phyloP scores from a whole-genome alignment of 2,113 vertebrate genomes.

The Triplophysa tibetana region DNA sequence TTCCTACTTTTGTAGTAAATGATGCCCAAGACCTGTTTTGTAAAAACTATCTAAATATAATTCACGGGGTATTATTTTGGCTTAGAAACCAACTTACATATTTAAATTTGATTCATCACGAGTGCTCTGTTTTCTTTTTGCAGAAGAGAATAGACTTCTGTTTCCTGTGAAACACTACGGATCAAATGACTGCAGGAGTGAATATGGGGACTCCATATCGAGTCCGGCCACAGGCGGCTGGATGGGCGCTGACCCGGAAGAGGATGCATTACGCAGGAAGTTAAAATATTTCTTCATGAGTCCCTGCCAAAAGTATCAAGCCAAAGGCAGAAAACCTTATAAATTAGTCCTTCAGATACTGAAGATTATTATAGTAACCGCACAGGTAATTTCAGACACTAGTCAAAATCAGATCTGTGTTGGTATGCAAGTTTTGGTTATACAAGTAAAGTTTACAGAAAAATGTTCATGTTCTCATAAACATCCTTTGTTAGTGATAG shows the following conservation, averaged over 20 bases:
- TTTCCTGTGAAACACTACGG: conserved; percentile 54
- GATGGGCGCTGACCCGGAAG: conserved; percentile 69
- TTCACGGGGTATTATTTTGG: too few species aligned
- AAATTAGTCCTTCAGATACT: conserved; percentile 85
- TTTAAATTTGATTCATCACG: not conserved
- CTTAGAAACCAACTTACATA: not conserved
- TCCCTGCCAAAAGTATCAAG: conserved; percentile 90
- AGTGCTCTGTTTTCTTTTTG: not conserved
- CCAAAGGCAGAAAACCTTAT: conserved; percentile 87
- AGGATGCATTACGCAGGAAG: conserved; percentile 83
- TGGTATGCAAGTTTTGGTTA: too few species aligned
- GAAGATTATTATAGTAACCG: conserved; percentile 88
- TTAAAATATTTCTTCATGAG: conserved; percentile 96
- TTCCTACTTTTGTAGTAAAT: too few species aligned
- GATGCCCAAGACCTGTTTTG: not conserved
- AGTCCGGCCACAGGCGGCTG: conserved; percentile 50
- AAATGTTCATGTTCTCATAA: too few species aligned
- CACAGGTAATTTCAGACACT: conserved; percentile 75
- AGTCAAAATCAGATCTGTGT: too few species aligned
- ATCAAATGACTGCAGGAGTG: conserved; percentile 56
- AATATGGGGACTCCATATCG: conserved; percentile 42
- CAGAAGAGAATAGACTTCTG: conserved; percentile 56
- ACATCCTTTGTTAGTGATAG: too few species aligned
- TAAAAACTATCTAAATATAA: not conserved
- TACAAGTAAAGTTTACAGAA: too few species aligned